Evolutionary conservation across 2,797 vertebrate species (phyloP).

Genomic region (Siniperca scherzeri): DNA sequence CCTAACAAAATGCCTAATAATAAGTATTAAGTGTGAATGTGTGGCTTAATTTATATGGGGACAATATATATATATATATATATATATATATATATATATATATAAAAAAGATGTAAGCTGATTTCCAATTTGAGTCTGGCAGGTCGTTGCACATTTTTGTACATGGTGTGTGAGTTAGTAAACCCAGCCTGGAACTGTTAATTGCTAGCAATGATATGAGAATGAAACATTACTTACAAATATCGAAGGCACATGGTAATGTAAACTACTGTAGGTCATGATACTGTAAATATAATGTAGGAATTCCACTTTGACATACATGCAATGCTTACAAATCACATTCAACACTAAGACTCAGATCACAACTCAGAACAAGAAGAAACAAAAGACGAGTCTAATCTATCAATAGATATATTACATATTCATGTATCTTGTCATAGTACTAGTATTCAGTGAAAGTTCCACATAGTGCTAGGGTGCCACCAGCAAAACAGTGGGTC

Average conservation of each 20-base stretch:
- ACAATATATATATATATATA: conserved; percentile 1
- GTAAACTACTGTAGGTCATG: background rate
- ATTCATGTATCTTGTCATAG: background rate
- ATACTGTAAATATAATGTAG: background rate
- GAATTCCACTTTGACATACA: background rate
- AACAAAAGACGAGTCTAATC: background rate
- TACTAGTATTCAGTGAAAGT: background rate
- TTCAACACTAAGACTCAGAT: background rate
- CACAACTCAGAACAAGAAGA: background rate
- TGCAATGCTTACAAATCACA: background rate
- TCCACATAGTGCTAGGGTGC: background rate
- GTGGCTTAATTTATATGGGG: background rate
- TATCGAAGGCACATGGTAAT: background rate
- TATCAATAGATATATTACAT: background rate
- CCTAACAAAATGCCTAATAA: background rate
- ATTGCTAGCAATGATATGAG: background rate
- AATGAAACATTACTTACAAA: background rate
- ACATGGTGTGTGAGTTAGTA: background rate
- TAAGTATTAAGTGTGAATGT: background rate
- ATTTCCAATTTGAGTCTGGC: background rate
- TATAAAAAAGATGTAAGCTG: background rate
- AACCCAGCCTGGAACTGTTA: background rate
- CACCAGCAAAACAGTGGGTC: background rate
- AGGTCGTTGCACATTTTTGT: background rate
- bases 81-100: too few species aligned